Base-by-base conservation (phyloP, 2,888 invertebrate genomes). In the Julus scandinavius region DNA sequence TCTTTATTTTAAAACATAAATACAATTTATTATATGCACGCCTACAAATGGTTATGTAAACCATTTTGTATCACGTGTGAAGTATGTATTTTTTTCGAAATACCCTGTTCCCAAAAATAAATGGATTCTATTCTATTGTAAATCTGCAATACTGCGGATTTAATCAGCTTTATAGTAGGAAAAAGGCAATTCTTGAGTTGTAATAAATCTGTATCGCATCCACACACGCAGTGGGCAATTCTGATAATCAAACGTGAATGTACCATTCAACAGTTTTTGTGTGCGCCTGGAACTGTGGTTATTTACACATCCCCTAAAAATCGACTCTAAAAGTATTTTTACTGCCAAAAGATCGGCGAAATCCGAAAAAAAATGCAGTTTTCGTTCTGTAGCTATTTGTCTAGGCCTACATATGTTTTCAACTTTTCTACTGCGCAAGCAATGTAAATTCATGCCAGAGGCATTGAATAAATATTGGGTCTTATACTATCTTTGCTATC, bases 381-480 rank as follows among this genome's bases (percentile, higher is more conserved):
- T 40, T 80, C 13, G 13, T 40, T 29, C 80, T 38, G 38, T 38
- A 38, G 11, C 80, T 40, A 80, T 80, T 15, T 80, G 40, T 80
- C 29, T 40, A 29, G 15, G 38, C 38, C 80, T 40, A 38, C 80
- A 15, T 40, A 80, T 72, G 72, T 72, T 72, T 58, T 20, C 72
- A 72, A 29, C 72, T 29, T 11, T 38, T 15, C 63, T 20, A 29
- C 80, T 80, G 38, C 80, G 13, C 38, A 38, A 38, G 29, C 38
- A 38, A 80, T 80, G 80, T 80, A 80, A 80, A 80, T 80, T 80
- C 80, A 15, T 80, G 80, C 80, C 80, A 38, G 80, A 40, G 38
- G 80, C 80, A 80, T 80, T 80, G 80, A 80, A 80, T 80, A 80
- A 80, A 80, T 80, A 80, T 38, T 80, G 29, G 80, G 38, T 80